Base-by-base conservation (phyloP, 2,888 invertebrate species). In the Agrilus cyanescens region DNA sequence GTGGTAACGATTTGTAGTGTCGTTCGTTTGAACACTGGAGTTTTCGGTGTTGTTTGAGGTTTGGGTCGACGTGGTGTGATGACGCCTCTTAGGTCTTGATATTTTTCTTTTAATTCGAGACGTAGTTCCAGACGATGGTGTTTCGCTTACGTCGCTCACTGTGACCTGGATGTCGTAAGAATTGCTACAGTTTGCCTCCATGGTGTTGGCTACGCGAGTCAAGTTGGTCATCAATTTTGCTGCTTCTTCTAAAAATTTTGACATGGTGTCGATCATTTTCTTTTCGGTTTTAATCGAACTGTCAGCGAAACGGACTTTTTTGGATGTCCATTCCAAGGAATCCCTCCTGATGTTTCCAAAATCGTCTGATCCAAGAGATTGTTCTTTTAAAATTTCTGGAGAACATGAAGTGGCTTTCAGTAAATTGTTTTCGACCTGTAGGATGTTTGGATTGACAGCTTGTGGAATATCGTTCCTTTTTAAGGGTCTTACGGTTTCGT, bases 221-320 rank as follows among this genome's bases (percentile, higher is more conserved):
- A 69, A 45, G 46, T 65, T 66, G 4, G 53, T 56, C 57, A 69
- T 66, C 12, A 69, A 45, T 43, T 53, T 55, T 6, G 65, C 63
- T 3, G 67, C 67, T 57, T 69, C 67, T 47, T 63, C 63, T 43
- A 69, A 54, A 47, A 69, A 69, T 29, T 58, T 58, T 2, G 67
- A 60, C 60, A 69, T 67, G 0, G 61, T 62, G 47, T 60, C 57
- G 25, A 63, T 46, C 53, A 67, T 61, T 25, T 25, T 25, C 25
- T 58, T 51, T 12, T 59, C 54, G 37, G 56, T 48, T 18, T 38
- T 5, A 31, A 38, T 6, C 4, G 16, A 20, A 14, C 31, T 29
- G 13, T 48, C 45, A 4, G 47, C 37, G 44, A 62, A 62, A 25
- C 54, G 53, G 1, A 62, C 61, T 46, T 56, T 62, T 46, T 62